Base-by-base conservation (phyloP, 2,888 invertebrate genomes). In the Acleris emargana region DNA sequence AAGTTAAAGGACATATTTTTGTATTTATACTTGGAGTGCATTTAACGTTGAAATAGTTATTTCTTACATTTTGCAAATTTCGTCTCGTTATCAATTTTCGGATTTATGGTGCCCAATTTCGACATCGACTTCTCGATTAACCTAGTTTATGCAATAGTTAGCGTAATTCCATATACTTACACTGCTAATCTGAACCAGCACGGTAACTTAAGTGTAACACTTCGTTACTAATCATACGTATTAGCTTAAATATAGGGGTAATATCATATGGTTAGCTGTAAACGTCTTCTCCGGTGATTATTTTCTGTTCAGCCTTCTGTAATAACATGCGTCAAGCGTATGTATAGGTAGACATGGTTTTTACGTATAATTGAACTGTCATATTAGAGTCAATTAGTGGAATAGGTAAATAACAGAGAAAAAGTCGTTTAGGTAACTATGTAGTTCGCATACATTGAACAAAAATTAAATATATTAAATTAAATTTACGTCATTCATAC, bases 151-250 rank as follows among this genome's bases (percentile, higher is more conserved):
- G 32, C 32, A 32, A 52, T 52, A n/a, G 32, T 32, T 9, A 17
- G 17, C 18, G 28, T 17, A 52, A 52, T 52, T 17, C 22, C 32
- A 45, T 11, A 18, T 18, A n/a, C 53, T 42, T 17, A 42, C 42
- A 42, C 13, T 59, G 50, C 60, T 62, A 32, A 57, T 43, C 13
- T 1, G n/a, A 28, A 50, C 50, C 5, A 58, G 50, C 50, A 50
- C 62, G 43, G 54, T 18, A 57, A 62, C 42, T 50, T 52, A 9
- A 11, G 62, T 51, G 64, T 50, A 51, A 53, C 25, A 54, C 58
- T 64, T 59, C 64, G 49, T 28, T 59, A 53, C 54, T 28, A 64
- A 64, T 64, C 38, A 59, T 54, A 50, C 16, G 16, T 18, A 64
- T 64, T 59, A 59, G 54, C 54, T 25, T 13, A 25, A 38, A 54